Base-by-base conservation (phyloP, 2,888 invertebrate genomes). In the Capitulum mitella region DNA sequence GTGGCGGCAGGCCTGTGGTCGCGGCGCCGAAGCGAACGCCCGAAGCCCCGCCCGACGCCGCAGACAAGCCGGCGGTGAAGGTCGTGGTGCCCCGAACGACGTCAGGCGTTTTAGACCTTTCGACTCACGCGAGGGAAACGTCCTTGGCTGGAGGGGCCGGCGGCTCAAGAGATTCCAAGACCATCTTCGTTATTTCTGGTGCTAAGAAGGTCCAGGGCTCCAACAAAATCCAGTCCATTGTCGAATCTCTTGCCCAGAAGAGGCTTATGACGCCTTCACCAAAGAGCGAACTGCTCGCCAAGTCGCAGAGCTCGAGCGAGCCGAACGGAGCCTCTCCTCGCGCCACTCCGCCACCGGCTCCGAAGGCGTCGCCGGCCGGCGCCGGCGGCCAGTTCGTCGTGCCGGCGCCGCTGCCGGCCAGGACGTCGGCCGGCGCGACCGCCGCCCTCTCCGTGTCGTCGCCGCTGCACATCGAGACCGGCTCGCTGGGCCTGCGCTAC, bases 391-490 rank as follows among this genome's bases (percentile, higher is more conserved):
- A n/a, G 29, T 58, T 58, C 29, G 58, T 29, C 3, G 29, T 10
- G 58, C 58, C 58, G n/a, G n/a, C n/a, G 26, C n/a, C 58, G 10
- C n/a, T 58, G 29, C 29, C 58, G 58, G 58, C 29, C 10, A n/a
- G 29, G 58, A 10, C 58, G 10, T 26, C 58, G 58, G 58, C n/a
- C n/a, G n/a, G n/a, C n/a, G 58, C 29, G 29, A 29, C 58, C n/a
- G 8, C 58, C 58, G 58, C 6, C 58, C 29, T n/a, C n/a, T 37
- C 70, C 1, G 70, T 70, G 26, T 70, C 70, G 26, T 40, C 70
- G 16, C 70, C 70, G 8, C 70, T 70, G 3, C 70, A 70, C 40
- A 70, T 70, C 26, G 70, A 70, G 70, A 70, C 70, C 26, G 58
- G 3, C 58, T 29, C 58, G 3, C 58, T 58, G n/a, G 58, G 58